Conservation (phyloP, 2,797 vertebrate species). For the Leucoraja ocellata region DNA sequence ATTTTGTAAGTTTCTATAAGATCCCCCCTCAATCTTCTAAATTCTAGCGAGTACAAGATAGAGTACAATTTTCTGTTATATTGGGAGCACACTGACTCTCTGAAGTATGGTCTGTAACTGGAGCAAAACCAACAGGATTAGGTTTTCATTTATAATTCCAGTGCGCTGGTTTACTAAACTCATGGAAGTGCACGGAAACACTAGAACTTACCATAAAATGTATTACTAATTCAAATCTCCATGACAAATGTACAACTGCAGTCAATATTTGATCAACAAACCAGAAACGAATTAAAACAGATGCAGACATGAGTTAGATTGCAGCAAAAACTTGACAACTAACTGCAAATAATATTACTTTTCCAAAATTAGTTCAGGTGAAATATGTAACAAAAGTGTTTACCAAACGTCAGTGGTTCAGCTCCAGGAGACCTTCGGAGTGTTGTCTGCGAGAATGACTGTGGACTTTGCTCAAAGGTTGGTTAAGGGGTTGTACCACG, state of each 20-base stretch:
- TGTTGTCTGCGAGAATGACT: not conserved
- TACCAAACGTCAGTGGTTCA: not conserved
- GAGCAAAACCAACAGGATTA: too few relatives aligned
- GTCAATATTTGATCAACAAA: not conserved
- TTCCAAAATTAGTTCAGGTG: not conserved
- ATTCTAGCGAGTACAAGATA: too few relatives aligned
- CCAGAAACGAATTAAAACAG: not conserved
- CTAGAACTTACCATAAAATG: not conserved
- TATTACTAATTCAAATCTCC: not conserved
- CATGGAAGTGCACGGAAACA: not conserved
- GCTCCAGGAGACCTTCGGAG: not conserved
- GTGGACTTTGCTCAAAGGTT: constrained; percentile 30
- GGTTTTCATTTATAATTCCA: not conserved
- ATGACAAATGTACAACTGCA: not conserved
- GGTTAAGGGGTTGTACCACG: not conserved
- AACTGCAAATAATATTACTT: not conserved
- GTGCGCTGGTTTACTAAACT: not conserved
- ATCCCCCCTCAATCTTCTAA: too few relatives aligned
- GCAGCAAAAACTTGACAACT: too few relatives aligned
- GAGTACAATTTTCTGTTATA: too few relatives aligned
- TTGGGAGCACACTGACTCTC: not conserved
- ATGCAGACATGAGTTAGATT: not conserved
- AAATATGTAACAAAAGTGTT: not conserved
- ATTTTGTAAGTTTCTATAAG: too few relatives aligned
- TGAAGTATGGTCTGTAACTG: not conserved